Base-by-base conservation (phyloP, 2,797 vertebrate species). In the Vipera latastei region DNA sequence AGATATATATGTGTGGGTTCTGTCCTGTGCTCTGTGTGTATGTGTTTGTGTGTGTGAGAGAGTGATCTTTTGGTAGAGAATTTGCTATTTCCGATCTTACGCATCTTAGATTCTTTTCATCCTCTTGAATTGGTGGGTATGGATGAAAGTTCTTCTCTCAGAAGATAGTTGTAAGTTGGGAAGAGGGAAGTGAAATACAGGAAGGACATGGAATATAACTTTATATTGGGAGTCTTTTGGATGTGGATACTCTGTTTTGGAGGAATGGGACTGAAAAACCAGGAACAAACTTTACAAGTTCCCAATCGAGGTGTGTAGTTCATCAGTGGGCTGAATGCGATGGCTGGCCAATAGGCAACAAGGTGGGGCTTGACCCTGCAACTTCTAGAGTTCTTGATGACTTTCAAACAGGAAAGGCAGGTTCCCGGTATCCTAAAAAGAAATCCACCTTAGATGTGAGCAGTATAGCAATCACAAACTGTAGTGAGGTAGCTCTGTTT, bases 51-150 rank as follows among this genome's bases (percentile, higher is more conserved):
- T n/a, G 7, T 2, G 8, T 1, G 9, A 32, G 26, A 22, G 48
- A 65, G 61, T 4, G 51, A 56, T 59, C n/a, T 20, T 44, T 48
- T 60, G 16, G 44, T 48, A 60, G n/a, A 32, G 48, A 78, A 89
- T 26, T 69, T 89, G 16, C 57, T 85, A 1, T 55, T 61, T n/a
- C 18, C 48, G 11, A 38, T 32, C 60, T 69, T 59, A 25, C 18
- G 38, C 38, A 83, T 94, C 96, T 96, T 95, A 78, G 92, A 91
- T 95, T n/a, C 51, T 78, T 61, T 44, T 20, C 25, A 32, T 32
- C 53, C 2, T 18, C 16, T 28, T 16, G 22, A 11, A 44, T 18
- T 12, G 32, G 32, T 7, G 28, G 61, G 28, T 60, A 55, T 11
- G 14, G 53, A 32, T 88, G 56, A 25, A 25, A 32, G 65, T 57